phyloP scores from a whole-genome alignment of 2,888 invertebrate species.

The Liodrosophila aerea region DNA sequence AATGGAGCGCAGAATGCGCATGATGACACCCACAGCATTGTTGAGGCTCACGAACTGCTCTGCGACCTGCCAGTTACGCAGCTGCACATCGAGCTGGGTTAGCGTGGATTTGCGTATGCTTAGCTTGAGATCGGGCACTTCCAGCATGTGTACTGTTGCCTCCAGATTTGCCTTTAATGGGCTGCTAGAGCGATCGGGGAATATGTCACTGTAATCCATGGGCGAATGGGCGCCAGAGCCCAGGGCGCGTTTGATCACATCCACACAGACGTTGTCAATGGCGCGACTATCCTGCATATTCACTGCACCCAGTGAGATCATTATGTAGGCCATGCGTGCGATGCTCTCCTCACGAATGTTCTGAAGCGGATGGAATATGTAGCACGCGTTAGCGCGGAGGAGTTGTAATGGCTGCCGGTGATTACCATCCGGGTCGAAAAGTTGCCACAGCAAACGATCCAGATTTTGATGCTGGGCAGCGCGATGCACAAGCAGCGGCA shows the following conservation, averaged over 20 bases:
- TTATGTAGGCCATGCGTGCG: conserved; percentile 66
- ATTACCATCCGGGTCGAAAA: conserved; percentile 73
- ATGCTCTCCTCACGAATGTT: conserved; percentile 69
- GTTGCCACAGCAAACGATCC: conserved; percentile 53
- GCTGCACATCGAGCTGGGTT: conserved; percentile 62
- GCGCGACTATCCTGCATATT: conserved; percentile 64
- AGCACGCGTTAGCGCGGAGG: conserved; percentile 76
- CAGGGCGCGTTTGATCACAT: conserved; percentile 71
- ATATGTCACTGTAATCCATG: conserved; percentile 62
- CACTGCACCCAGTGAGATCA: too few relatives aligned
- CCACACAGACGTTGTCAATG: conserved; percentile 57
- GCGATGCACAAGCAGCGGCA: conserved; percentile 65
- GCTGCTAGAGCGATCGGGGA: conserved; percentile 45
- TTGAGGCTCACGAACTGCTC: conserved; percentile 24
- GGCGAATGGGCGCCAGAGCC: conserved; percentile 63
- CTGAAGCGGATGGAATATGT: conserved; percentile 70
- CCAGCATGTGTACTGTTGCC: conserved; percentile 72
- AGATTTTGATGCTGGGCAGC: conserved; percentile 25
- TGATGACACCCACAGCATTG: conserved; percentile 70
- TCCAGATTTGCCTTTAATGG: conserved; percentile 45
- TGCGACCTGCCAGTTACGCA: conserved; percentile 53
- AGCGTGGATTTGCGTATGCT: conserved; percentile 73
- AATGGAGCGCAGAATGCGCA: conserved; percentile 21
- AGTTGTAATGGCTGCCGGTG: conserved; percentile 54
- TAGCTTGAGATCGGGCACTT: conserved; percentile 71